Percentiles rank a stretch among this genome's conserved stretches.
Evolutionary conservation across 2,797 vertebrate species (phyloP).

Genomic region (Sebastolobus altivelis): DNA sequence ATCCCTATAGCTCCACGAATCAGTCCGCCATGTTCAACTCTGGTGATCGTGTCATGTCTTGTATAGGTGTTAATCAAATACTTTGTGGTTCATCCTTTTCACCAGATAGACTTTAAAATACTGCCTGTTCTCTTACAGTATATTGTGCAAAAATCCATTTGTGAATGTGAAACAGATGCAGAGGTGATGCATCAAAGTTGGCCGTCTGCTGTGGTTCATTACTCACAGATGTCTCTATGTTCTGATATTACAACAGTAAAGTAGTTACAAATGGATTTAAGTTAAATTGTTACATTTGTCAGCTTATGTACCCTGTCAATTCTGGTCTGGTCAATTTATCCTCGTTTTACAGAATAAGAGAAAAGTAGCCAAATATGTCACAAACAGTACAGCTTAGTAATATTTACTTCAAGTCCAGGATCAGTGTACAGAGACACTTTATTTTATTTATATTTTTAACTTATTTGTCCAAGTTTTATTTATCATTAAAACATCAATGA

Average conservation of each 20-base stretch:
- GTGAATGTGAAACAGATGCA: constrained; percentile 48
- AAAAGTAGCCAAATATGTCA: neutral
- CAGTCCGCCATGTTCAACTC: constrained; percentile 5
- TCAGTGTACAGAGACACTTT: neutral
- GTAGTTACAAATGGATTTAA: neutral
- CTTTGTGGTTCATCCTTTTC: constrained; percentile 14
- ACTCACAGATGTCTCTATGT: constrained; percentile 36
- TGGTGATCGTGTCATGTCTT: neutral
- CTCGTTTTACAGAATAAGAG: neutral
- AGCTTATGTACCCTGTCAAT: neutral
- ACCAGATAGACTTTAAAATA: constrained; percentile 3
- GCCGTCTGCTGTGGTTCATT: constrained; percentile 25
- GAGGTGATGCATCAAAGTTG: constrained; percentile 9
- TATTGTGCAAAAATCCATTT: constrained; percentile 25
- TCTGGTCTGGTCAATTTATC: neutral
- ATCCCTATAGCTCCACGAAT: constrained; percentile 11
- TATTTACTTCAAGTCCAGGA: neutral
- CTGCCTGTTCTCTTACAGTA: neutral
- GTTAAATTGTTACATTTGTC: neutral
- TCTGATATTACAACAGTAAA: constrained; percentile 20
- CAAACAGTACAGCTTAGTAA: neutral
- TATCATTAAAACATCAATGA: neutral
- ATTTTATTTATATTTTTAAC: no score
- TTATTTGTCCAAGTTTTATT: neutral
- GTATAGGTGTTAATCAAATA: neutral